Base-by-base conservation (phyloP, 2,113 vertebrate genomes). In the Maccullochella peelii region DNA sequence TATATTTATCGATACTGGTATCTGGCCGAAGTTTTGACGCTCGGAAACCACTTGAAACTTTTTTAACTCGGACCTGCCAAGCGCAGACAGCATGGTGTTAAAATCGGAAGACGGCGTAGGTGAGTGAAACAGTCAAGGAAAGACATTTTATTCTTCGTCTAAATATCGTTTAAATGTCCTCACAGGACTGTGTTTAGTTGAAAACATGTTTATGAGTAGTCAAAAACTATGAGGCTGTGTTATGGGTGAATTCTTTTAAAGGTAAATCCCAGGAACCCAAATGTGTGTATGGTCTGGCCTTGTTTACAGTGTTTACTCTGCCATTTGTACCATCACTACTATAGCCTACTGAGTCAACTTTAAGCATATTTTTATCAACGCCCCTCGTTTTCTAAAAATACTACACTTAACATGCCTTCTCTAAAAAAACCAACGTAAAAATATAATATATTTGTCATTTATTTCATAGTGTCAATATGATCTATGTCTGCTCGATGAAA, bases 61-160 rank as follows among this genome's bases (percentile, higher is more conserved):
- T 57, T 2, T 20, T 23, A 16, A 63, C 12, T 61, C 75, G 33
- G 65, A 88, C 11, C 49, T 44, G 40, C 42, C 25, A 42, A n/a
- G 25, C 54, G 30, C 18, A 70, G 80, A 33, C 87, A 94, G 61
- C 87, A 96, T 96, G 95, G 95, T 96, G 93, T 77, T 96, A 55
- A 96, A 96, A 55, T 96, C 95, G 4, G 95, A 96, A 91, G 95
- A 96, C 91, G 95, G 95, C 38, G 95, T 96, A 40, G 95, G 95
- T 96, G 91, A 96, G 95, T 95, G 73, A 63, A 62, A 75, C 7
- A 21, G 40, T 47, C 15, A 4, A 30, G 23, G 30, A 66, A 33
- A 20, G 0, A 33, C 40, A 2, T 3, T 44, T 58, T 68, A 36
- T 42, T 40, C 6, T 33, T 23, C 36, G 33, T 42, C 3, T 38